Base-by-base conservation (phyloP, 2,797 vertebrate genomes). In the Morelia viridis region DNA sequence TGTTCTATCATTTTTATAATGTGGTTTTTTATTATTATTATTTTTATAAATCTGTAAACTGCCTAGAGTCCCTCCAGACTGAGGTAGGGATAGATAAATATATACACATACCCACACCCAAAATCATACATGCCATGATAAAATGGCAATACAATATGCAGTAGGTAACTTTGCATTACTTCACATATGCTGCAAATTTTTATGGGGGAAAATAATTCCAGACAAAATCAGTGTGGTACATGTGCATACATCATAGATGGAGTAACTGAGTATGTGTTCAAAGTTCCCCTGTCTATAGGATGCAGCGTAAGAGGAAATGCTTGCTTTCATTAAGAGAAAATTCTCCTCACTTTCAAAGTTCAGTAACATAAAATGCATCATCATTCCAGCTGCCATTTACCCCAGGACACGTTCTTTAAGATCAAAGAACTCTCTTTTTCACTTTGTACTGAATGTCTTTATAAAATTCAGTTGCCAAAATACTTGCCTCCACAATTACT, bases 401-500 rank as follows among this genome's bases (percentile, higher is more conserved):
- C 2, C 0, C 90, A 94, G 76, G 71, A 93, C 61, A 92, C 31
- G 91, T 56, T 28, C n/a, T 91, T 92, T 93, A 53, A 64, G 31
- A 91, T 92, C 56, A 94, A 94, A 58, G 0, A 92, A 76, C 91
- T 94, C 76, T 60, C 71, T 91, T 87, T 93, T 94, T 84, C 89
- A 26, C 90, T 93, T 93, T 95, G 90, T 93, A 65, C 28, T 87
- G 17, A 10, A 61, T 87, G 50, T 93, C 92, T 95, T 95, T 62
- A 87, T 26, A 93, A 92, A 85, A 13, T 85, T 85, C 46, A 92
- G 71, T 94, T 89, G 92, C 94, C 90, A 84, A 89, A 90, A 4
- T 71, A 41, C 88, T 95, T 92, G 91, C 95, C 80, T 89, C 5
- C 84, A 35, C 35, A 71, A 19, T 76, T 93, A 90, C 94, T 96